phyloP scores from a whole-genome alignment of 2,797 vertebrate species.

The Novumbra hubbsi region DNA sequence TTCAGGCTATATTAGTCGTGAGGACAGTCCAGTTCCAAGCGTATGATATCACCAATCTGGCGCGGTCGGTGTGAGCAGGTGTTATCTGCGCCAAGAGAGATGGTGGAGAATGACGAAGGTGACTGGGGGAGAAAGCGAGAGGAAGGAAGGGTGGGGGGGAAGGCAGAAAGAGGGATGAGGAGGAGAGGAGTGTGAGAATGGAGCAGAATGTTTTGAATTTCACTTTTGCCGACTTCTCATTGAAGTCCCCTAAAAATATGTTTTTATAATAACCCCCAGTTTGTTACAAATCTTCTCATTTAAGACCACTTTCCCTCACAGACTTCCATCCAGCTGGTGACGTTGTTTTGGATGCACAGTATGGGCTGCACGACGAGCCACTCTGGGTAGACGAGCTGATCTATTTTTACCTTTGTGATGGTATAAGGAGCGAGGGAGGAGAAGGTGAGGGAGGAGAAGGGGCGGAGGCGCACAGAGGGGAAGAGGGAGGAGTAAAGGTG shows the following conservation, averaged over 20 bases:
- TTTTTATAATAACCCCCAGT: too few species aligned
- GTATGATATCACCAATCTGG: background rate
- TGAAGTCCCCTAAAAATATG: too few species aligned
- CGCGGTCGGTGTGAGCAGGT: slow-evolving; percentile 46
- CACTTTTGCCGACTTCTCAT: too few species aligned
- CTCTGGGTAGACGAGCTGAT: background rate
- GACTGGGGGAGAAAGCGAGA: slow-evolving; percentile 27
- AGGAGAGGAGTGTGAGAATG: background rate
- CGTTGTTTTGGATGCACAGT: too few species aligned
- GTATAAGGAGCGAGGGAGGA: slow-evolving; percentile 41
- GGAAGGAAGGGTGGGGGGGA: background rate
- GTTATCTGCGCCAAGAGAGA: background rate
- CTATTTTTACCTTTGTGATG: background rate
- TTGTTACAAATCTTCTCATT: too few species aligned
- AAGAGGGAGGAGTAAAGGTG: background rate
- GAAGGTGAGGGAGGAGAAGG: too few species aligned
- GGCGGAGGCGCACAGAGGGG: background rate
- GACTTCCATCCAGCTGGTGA: too few species aligned
- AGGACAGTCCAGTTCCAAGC: slow-evolving; percentile 20
- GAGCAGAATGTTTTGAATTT: slow-evolving; percentile 34
- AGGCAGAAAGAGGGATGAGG: background rate
- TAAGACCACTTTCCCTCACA: too few species aligned
- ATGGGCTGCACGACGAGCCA: background rate
- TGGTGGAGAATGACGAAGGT: background rate
- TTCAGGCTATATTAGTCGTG: slow-evolving; percentile 59